Percentiles rank a stretch among this genome's conserved stretches.
Conservation (phyloP, 2,888 invertebrate genomes). For the Glyphotaelius pellucidus region DNA sequence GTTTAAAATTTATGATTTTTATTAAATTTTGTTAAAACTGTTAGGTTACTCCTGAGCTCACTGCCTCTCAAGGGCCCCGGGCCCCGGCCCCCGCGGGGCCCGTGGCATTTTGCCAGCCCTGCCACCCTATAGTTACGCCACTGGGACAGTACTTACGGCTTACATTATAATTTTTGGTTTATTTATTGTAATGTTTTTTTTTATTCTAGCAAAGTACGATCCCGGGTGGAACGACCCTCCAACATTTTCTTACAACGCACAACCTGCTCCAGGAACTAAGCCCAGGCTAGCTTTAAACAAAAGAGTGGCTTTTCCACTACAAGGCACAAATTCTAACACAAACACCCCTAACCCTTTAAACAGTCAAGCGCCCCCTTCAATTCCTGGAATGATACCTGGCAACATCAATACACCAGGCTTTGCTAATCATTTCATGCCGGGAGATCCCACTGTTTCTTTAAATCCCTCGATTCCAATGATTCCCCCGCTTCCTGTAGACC, state of each 20-base stretch:
- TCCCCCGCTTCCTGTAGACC: background rate
- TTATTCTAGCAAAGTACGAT: constrained; percentile 72
- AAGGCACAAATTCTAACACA: constrained; percentile 69
- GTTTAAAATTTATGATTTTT: too few species aligned
- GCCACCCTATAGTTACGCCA: too few species aligned
- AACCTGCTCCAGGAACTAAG: constrained; percentile 71
- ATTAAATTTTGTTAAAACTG: too few species aligned
- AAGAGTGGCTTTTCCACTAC: constrained; percentile 76
- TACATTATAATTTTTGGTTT: background rate
- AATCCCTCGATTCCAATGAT: background rate
- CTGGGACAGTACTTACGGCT: too few species aligned
- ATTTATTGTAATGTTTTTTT: background rate
- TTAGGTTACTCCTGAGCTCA: too few species aligned
- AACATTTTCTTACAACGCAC: constrained; percentile 74
- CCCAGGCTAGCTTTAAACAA: constrained; percentile 76
- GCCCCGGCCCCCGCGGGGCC: too few species aligned
- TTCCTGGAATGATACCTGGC: constrained; percentile 20
- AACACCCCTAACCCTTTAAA: constrained; percentile 61
- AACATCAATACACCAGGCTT: background rate
- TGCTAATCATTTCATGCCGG: constrained; percentile 65
- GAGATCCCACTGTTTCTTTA: constrained; percentile 20
- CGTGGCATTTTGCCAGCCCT: too few species aligned
- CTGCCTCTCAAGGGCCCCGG: too few species aligned
- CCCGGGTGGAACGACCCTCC: constrained; percentile 81
- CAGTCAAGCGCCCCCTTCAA: constrained; percentile 50